phyloP scores from a whole-genome alignment of 2,797 vertebrate species.

The Sebastes vulpes region DNA sequence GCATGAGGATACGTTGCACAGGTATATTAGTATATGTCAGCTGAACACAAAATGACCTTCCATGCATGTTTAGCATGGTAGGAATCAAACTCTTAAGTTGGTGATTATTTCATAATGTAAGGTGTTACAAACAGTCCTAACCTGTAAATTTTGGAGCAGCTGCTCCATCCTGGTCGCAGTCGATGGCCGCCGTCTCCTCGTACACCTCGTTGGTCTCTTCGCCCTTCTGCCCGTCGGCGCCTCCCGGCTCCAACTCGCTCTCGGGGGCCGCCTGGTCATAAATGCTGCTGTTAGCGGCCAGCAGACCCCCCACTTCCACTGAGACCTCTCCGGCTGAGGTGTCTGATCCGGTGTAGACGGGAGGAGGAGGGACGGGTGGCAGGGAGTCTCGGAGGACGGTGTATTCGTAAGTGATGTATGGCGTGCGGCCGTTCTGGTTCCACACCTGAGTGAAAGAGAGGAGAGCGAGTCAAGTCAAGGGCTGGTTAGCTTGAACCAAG shows the following conservation, averaged over 20 bases:
- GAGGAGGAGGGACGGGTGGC: constrained; percentile 83
- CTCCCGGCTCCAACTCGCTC: constrained; percentile 65
- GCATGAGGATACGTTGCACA: neutral
- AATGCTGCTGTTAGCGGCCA: constrained; percentile 85
- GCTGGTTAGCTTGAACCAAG: too few relatives aligned
- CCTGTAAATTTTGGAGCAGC: constrained; percentile 85
- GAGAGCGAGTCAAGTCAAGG: neutral
- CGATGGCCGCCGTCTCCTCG: constrained; percentile 85
- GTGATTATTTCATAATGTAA: neutral
- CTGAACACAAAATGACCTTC: neutral
- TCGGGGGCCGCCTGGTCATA: constrained; percentile 77
- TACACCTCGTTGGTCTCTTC: constrained; percentile 96
- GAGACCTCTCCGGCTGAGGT: constrained; percentile 80
- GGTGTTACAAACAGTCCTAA: constrained; percentile 50
- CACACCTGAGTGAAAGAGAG: constrained; percentile 86
- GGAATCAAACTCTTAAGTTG: neutral
- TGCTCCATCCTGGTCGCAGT: constrained; percentile 87
- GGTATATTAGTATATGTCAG: neutral
- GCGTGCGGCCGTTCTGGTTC: constrained; percentile 96
- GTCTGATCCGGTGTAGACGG: constrained; percentile 89
- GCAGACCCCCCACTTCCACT: constrained; percentile 66
- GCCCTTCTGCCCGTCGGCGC: constrained; percentile 81
- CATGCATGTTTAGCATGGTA: neutral
- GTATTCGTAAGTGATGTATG: constrained; percentile 97
- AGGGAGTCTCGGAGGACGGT: constrained; percentile 91